Evolutionary conservation across 2,113 vertebrate species (phyloP).

Genomic region (Siniperca chuatsi): DNA sequence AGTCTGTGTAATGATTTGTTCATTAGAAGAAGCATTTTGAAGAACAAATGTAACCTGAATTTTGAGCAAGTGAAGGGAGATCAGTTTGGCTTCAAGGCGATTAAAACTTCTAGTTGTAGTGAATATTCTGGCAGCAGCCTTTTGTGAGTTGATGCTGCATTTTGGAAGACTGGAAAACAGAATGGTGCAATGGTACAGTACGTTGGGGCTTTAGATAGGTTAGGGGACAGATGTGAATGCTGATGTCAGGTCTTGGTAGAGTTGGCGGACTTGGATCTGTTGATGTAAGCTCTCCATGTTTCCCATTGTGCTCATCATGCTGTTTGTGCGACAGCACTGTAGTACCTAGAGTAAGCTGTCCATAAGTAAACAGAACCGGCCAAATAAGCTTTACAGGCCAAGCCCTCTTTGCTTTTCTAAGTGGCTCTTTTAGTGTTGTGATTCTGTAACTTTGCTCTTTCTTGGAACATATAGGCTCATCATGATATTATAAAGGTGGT

Average conservation of each 20-base stretch:
- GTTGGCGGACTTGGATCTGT: constrained; percentile 23
- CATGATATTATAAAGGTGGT: neutral
- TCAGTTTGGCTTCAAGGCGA: neutral
- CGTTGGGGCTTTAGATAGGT: neutral
- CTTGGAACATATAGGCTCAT: neutral
- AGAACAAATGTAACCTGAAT: constrained; percentile 9
- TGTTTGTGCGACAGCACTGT: constrained; percentile 31
- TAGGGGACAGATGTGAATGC: constrained; percentile 33
- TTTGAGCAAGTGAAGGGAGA: constrained; percentile 1
- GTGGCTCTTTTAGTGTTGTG: neutral
- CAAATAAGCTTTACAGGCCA: constrained; percentile 22
- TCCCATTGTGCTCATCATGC: constrained; percentile 43
- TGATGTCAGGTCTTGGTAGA: constrained; percentile 26
- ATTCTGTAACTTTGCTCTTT: constrained; percentile 3
- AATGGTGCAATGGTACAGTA: neutral
- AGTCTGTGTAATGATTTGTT: constrained; percentile 29
- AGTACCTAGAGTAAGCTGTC: constrained; percentile 41
- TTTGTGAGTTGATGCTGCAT: neutral
- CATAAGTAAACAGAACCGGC: constrained; percentile 18
- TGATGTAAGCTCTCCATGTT: constrained; percentile 48
- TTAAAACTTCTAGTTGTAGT: neutral
- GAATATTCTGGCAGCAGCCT: neutral
- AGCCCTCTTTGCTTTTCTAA: neutral
- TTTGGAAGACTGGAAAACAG: neutral
- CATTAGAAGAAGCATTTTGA: neutral